Conservation (phyloP, 2,888 invertebrate species). For the Ethmia dodecea region DNA sequence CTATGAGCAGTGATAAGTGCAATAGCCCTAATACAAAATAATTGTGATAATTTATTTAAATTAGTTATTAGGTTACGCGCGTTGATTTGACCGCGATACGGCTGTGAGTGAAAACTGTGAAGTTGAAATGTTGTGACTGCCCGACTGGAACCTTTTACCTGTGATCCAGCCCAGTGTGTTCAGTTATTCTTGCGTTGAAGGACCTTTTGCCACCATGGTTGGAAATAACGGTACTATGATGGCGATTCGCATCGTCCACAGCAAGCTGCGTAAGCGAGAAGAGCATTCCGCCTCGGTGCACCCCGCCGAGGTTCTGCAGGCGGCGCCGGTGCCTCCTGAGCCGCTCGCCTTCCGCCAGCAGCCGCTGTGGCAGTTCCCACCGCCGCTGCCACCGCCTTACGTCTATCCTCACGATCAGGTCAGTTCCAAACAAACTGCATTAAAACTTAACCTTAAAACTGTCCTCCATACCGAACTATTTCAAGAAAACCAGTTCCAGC, state of each 20-base stretch:
- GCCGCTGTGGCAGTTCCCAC: constrained; percentile 91
- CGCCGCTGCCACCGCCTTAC: constrained; percentile 87
- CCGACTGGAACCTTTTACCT: constrained; percentile 71
- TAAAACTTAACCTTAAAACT: neutral
- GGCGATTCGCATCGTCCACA: constrained; percentile 94
- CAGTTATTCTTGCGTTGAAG: constrained; percentile 66
- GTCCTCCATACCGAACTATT: constrained; percentile 25
- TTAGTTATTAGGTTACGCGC: constrained; percentile 66
- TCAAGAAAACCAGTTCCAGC: constrained; percentile 48
- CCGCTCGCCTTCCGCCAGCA: constrained; percentile 81
- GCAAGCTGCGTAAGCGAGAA: constrained; percentile 91
- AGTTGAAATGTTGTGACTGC: constrained; percentile 72
- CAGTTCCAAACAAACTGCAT: constrained; percentile 42
- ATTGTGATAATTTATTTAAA: constrained; percentile 75
- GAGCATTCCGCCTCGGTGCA: constrained; percentile 85
- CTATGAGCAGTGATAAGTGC: constrained; percentile 76
- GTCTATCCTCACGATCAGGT: constrained; percentile 89
- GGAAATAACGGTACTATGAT: constrained; percentile 92
- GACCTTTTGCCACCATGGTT: constrained; percentile 82
- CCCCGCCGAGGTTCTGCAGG: constrained; percentile 81
- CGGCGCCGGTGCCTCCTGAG: constrained; percentile 69
- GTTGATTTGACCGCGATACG: constrained; percentile 61
- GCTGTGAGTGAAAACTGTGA: constrained; percentile 75
- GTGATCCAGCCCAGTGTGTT: constrained; percentile 70
- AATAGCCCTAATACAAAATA: constrained; percentile 70